Conservation (phyloP, 2,888 invertebrate genomes). For the Phyto melanocephala region DNA sequence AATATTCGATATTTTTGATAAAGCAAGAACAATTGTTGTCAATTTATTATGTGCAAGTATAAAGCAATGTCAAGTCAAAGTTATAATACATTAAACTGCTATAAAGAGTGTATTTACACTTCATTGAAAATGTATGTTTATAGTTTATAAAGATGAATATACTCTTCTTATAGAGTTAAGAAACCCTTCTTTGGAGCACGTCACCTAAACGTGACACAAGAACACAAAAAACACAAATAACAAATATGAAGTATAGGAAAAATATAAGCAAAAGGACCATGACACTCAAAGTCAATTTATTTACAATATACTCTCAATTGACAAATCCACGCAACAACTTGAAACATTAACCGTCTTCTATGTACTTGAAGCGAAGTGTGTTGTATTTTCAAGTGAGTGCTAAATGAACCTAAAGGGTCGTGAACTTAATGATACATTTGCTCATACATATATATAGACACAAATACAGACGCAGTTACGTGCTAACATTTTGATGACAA, state of each 20-base stretch:
- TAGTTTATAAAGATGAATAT: constrained; percentile 30
- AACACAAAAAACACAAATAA: constrained; percentile 4
- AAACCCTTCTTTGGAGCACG: constrained; percentile 46
- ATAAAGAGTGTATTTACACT: neutral
- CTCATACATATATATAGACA: neutral
- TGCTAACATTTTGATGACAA: constrained; percentile 2
- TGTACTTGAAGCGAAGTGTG: neutral
- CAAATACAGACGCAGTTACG: neutral
- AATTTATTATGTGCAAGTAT: constrained; percentile 43
- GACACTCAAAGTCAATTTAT: constrained; percentile 62
- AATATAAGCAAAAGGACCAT: constrained; percentile 22
- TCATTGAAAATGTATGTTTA: neutral
- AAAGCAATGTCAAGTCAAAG: constrained; percentile 60
- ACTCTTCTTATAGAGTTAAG: constrained; percentile 16
- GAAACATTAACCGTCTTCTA: constrained; percentile 30
- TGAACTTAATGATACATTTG: constrained; percentile 43
- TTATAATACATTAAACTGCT: constrained; percentile 14
- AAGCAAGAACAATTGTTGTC: constrained; percentile 33
- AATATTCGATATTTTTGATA: neutral
- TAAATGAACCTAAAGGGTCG: constrained; percentile 41
- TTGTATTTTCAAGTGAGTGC: constrained; percentile 45
- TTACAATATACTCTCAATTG: constrained; percentile 61
- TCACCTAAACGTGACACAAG: constrained; percentile 55
- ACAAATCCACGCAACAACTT: constrained; percentile 53
- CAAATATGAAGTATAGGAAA: neutral